Evolutionary conservation across 35 echinoderm and acorn worm genomes (phyloP), one percentile per base, ranked within the genome.

Genomic region (Nesometra sesokonis): DNA sequence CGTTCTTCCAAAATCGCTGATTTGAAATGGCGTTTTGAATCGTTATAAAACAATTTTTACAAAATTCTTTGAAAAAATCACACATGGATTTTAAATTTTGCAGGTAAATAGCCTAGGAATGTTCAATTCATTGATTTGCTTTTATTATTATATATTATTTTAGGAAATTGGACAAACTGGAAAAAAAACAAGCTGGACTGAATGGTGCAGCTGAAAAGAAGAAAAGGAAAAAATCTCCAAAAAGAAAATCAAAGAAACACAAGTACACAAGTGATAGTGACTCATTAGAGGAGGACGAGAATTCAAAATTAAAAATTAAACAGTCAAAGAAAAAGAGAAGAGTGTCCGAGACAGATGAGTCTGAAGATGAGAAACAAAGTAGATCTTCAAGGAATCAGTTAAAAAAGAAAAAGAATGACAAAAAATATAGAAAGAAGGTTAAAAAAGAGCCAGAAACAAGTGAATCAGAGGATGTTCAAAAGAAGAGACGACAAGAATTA

Each of bases 81-180:
- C n/a, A n/a, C n/a, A n/a, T n/a, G n/a, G n/a, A n/a, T n/a, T n/a
- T n/a, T n/a, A n/a, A n/a, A n/a, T n/a, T n/a, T n/a, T n/a, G n/a
- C n/a, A n/a, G n/a, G n/a, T n/a, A n/a, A n/a, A n/a, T n/a, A n/a
- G n/a, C n/a, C n/a, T n/a, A n/a, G n/a, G n/a, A n/a, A n/a, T n/a
- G n/a, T n/a, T n/a, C n/a, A 43, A 32, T 78, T 30, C 31, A 32
- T 27, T 27, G 3, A 30, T 5, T 30, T 32, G 31, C 4, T 78
- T 21, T 9, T 35, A 11, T 80, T 3, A 34, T 34, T 80, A 30
- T 32, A 32, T 80, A 3, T 13, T 37, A 9, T 37, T 36, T 39
- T 35, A 83, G 81, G 30, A 83, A 83, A 83, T 35, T 83, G 0
- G 81, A 83, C 36, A 83, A 83, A 37, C 32, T 83, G 81, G 81